phyloP scores from a whole-genome alignment of 2,113 vertebrate species.

The Potamarius usumacintae region DNA sequence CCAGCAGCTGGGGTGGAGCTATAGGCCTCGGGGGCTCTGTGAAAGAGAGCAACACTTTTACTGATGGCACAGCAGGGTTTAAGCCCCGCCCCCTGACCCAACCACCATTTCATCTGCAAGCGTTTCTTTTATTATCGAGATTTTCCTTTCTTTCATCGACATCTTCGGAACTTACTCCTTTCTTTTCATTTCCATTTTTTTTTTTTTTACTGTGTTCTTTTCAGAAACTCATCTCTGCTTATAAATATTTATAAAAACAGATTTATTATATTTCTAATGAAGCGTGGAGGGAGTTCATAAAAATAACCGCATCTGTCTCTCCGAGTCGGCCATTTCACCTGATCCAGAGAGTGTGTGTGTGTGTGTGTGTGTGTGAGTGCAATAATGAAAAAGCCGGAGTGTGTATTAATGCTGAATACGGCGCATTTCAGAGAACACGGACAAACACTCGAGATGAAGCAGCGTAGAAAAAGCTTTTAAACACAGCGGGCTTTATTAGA shows the following conservation, averaged over 20 bases:
- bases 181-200: not conserved
- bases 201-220: not conserved
- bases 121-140: not conserved
- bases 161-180: not conserved
- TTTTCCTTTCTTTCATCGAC: not conserved
- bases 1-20: slow-evolving; percentile 92
- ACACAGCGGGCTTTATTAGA: slow-evolving; percentile 37
- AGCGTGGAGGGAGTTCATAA: slow-evolving; percentile 16
- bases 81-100: not conserved
- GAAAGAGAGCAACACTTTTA: slow-evolving; percentile 34
- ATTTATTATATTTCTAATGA: slow-evolving; percentile 27
- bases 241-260: slow-evolving; percentile 18
- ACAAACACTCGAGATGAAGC: slow-evolving; percentile 14
- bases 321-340: not conserved
- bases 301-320: slow-evolving; percentile 4
- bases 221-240: not conserved
- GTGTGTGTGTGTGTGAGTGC: slow-evolving; percentile 37
- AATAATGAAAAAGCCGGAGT: not conserved
- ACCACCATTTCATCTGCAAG: not conserved
- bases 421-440: not conserved
- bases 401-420: slow-evolving; percentile 4
- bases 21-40: slow-evolving; percentile 94
- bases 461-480: slow-evolving; percentile 27
- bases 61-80: not conserved
- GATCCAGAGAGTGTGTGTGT: not conserved